Percentiles rank a stretch among this genome's conserved stretches.
Conservation (phyloP, 1,140 invertebrate species). For the Luehdorfia chinensis region DNA sequence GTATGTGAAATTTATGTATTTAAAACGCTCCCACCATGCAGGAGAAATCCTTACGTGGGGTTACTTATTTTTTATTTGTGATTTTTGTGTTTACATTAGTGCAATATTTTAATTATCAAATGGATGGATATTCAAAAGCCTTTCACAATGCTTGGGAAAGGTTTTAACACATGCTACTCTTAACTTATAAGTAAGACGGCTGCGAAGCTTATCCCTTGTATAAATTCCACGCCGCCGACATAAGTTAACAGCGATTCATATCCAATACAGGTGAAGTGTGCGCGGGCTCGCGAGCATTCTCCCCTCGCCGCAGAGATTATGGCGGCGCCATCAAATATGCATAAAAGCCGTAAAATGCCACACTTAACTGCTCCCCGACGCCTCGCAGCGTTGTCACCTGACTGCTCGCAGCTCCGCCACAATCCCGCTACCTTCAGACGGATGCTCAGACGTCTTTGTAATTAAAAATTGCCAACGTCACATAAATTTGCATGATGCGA, state of each 20-base stretch:
- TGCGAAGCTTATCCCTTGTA: slow-evolving; percentile 9
- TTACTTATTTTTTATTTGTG: no score
- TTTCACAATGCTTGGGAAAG: background rate
- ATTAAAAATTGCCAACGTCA: slow-evolving; percentile 70
- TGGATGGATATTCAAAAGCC: no score
- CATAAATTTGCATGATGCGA: slow-evolving; percentile 52
- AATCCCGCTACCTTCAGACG: slow-evolving; percentile 48
- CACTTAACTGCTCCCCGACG: slow-evolving; percentile 69
- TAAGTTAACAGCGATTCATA: slow-evolving; percentile 44
- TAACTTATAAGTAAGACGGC: background rate
- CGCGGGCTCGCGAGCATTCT: slow-evolving; percentile 5
- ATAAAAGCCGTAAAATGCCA: slow-evolving; percentile 76
- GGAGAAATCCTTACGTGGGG: no score
- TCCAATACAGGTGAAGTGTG: slow-evolving; percentile 42
- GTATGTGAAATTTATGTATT: no score
- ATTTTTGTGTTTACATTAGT: no score
- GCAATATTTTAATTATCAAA: no score
- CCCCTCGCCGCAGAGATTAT: slow-evolving; percentile 68
- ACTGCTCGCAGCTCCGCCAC: slow-evolving; percentile 28
- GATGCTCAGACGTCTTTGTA: slow-evolving; percentile 63
- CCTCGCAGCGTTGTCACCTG: slow-evolving; percentile 39
- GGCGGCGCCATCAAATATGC: slow-evolving; percentile 75
- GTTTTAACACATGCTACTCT: slow-evolving; percentile 3
- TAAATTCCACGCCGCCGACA: slow-evolving; percentile 10
- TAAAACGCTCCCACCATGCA: no score